Conservation (phyloP, 2,888 invertebrate genomes). For the Papilio protenor region DNA sequence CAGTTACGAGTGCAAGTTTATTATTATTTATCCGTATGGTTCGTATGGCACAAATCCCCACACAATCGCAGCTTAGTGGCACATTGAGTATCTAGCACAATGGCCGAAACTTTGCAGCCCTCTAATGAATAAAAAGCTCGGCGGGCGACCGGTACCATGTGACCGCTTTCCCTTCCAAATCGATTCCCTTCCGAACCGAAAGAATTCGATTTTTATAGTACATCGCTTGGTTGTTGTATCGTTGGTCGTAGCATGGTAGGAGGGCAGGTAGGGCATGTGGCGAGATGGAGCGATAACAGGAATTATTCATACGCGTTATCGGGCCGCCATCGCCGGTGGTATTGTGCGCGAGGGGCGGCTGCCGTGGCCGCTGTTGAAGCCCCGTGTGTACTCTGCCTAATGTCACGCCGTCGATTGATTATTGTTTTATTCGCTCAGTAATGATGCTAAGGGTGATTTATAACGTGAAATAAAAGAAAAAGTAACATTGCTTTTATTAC, state of each 20-base stretch:
- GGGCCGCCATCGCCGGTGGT: constrained; percentile 79
- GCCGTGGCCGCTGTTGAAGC: constrained; percentile 79
- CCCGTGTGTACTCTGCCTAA: constrained; percentile 73
- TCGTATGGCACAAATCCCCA: constrained; percentile 65
- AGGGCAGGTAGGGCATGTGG: constrained; percentile 84
- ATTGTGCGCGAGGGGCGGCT: constrained; percentile 82
- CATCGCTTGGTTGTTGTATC: constrained; percentile 45
- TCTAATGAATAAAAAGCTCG: constrained; percentile 80
- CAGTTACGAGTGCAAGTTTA: constrained; percentile 11
- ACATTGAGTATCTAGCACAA: constrained; percentile 78
- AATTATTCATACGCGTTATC: constrained; percentile 84
- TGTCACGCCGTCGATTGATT: constrained; percentile 75
- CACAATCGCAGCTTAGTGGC: constrained; percentile 59
- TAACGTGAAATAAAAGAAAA: constrained; percentile 12
- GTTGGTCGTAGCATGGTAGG: constrained; percentile 69
- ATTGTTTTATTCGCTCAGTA: constrained; percentile 66
- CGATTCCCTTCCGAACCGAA: constrained; percentile 4
- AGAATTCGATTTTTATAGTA: constrained; percentile 40
- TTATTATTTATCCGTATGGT: constrained; percentile 69
- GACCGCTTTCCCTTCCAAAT: constrained; percentile 44
- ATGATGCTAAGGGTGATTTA: constrained; percentile 27
- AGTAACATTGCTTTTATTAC: neutral
- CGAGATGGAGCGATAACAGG: constrained; percentile 82
- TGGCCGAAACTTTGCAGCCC: constrained; percentile 76
- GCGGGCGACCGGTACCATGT: constrained; percentile 70